Conservation (phyloP, 2,113 vertebrate species). For the Sphaerodactylus townsendi region DNA sequence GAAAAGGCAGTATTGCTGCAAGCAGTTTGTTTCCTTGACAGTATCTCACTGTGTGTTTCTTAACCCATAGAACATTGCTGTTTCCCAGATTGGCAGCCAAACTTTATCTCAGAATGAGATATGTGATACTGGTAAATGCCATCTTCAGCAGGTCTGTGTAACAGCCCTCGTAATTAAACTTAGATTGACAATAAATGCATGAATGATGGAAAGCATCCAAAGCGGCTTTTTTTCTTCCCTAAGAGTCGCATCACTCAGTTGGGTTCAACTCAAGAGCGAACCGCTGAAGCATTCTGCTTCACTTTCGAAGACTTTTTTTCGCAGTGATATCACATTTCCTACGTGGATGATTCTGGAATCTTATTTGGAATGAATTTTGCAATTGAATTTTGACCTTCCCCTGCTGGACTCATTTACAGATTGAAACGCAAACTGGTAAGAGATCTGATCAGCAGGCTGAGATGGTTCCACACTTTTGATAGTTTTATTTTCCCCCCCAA, state of each 20-base stretch:
- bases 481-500: no score
- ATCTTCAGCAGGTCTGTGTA: not conserved
- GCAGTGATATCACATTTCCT: not conserved
- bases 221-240: not conserved
- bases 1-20: constrained; percentile 3
- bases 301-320: not conserved
- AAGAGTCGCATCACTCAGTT: no score
- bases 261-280: not conserved
- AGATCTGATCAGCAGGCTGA: no score
- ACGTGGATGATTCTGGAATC: no score
- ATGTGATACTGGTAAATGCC: not conserved
- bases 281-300: not conserved
- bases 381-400: no score
- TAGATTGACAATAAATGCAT: not conserved
- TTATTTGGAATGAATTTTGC: no score
- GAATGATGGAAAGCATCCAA: not conserved
- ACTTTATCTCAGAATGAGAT: not conserved
- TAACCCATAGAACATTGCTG: not conserved
- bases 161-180: not conserved
- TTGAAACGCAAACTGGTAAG: no score
- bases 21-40: constrained; percentile 13
- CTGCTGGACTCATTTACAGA: no score
- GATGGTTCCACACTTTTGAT: no score
- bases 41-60: not conserved
- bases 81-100: not conserved